Conservation (phyloP, 2,888 invertebrate species). For the Nephrotoma appendiculata region DNA sequence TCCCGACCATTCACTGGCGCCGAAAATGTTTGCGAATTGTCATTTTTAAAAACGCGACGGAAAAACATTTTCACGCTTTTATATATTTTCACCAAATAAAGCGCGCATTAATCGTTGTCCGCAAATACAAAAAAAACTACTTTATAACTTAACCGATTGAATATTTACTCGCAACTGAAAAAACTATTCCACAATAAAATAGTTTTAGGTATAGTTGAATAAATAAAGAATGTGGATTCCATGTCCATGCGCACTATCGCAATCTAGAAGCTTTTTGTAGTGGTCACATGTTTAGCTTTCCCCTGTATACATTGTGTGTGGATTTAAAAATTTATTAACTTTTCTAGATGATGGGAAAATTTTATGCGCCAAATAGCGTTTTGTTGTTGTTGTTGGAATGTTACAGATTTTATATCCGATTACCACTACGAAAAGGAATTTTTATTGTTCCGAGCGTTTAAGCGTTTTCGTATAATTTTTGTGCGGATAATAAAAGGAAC, state of each 20-base stretch:
- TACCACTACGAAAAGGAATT: neutral
- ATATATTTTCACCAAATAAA: neutral
- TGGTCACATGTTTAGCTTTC: neutral
- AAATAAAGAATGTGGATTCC: neutral
- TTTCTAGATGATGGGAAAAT: neutral
- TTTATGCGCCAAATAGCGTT: neutral
- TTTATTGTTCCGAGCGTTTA: neutral
- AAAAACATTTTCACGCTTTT: conserved; percentile 9
- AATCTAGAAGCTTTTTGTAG: neutral
- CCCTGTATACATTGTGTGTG: neutral
- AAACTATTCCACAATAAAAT: neutral
- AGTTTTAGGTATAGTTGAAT: neutral
- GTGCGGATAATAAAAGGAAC: neutral
- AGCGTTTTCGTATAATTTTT: neutral
- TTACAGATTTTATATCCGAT: neutral
- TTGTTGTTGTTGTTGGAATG: neutral
- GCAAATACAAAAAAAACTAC: neutral
- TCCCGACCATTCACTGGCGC: conserved; percentile 6
- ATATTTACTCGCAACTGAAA: neutral
- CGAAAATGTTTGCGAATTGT: conserved; percentile 4
- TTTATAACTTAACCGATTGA: conserved; percentile 1
- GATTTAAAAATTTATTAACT: neutral
- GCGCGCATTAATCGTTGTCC: neutral
- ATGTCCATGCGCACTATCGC: neutral
- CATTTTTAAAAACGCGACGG: conserved; percentile 9